phyloP scores from a whole-genome alignment of 1,140 invertebrate species.

The Babylonia areolata region DNA sequence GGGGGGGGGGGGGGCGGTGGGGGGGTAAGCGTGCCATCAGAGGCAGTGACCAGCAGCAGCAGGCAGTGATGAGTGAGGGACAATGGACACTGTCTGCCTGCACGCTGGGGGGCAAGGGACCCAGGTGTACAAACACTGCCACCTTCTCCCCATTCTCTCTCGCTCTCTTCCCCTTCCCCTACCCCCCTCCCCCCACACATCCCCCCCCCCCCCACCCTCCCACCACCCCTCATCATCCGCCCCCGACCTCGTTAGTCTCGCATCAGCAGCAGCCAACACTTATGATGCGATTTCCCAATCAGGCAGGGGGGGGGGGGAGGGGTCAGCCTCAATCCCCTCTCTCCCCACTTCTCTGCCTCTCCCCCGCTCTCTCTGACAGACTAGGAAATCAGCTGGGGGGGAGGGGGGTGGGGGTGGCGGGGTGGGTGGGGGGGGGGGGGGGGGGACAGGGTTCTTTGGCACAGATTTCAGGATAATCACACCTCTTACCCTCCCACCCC shows the following conservation, averaged over 20 bases:
- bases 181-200: background rate
- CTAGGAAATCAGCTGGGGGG: background rate
- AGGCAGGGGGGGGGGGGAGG: background rate
- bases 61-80: background rate
- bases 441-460: background rate
- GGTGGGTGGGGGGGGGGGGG: background rate
- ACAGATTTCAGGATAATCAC: background rate
- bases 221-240: background rate
- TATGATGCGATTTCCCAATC: background rate
- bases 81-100: background rate
- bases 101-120: background rate
- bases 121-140: background rate
- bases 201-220: too few species aligned
- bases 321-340: too few species aligned
- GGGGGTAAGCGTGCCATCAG: background rate
- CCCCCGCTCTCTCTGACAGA: background rate
- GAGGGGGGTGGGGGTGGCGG: background rate
- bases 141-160: too few species aligned
- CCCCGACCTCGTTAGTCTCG: background rate
- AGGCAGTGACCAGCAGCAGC: background rate
- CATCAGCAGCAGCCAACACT: background rate
- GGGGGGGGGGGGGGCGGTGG: too few species aligned
- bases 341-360: background rate
- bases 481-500: background rate
- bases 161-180: background rate